Evolutionary conservation across 2,797 vertebrate species (phyloP), one percentile per base, ranked within the genome.

Genomic region (Echeneis naucrates): DNA sequence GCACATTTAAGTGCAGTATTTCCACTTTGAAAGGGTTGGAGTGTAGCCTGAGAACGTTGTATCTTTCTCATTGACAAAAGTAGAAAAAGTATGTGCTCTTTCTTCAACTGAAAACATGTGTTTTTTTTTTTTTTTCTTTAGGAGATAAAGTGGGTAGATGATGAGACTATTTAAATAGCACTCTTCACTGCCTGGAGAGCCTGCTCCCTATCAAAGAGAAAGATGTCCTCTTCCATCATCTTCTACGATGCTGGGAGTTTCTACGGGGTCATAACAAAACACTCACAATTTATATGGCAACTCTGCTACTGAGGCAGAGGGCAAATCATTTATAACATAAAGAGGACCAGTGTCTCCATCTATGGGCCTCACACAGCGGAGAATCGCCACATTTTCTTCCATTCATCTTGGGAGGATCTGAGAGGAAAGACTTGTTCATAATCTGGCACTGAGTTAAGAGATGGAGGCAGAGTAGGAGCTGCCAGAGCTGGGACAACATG

Each of bases 271-370:
- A 87, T 64, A 82, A 85, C 80, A 84, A 74, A 88, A 88, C 86
- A 90, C 69, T 88, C 52, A 82, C 73, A 88, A 92, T 91, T 93
- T 89, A 92, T 89, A 84, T 71, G 75, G 76, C 71, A 68, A 76
- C 78, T 81, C 69, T 70, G 87, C 88, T 87, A 84, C 89, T 75
- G 64, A 82, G 84, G 85, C 85, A 87, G 91, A 86, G 74, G 81
- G 76, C 66, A 75, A 77, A 78, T 19, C 78, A 89, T 91, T 85
- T 75, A 86, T 88, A 88, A 89, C 26, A 68, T 54, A 78, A 78
- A 87, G 62, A 74, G 58, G 62, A 68, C 52, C 76, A 84, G 72
- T 86, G 81, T 78, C 68, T 83, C 57, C 40, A 57, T 65, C 56
- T 35, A 37, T 26, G 26, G 69, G 54, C 48, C 52, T 63, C 72